Evolutionary conservation across 1,140 invertebrate genomes (phyloP).

Genomic region (Eulimnadia texana): DNA sequence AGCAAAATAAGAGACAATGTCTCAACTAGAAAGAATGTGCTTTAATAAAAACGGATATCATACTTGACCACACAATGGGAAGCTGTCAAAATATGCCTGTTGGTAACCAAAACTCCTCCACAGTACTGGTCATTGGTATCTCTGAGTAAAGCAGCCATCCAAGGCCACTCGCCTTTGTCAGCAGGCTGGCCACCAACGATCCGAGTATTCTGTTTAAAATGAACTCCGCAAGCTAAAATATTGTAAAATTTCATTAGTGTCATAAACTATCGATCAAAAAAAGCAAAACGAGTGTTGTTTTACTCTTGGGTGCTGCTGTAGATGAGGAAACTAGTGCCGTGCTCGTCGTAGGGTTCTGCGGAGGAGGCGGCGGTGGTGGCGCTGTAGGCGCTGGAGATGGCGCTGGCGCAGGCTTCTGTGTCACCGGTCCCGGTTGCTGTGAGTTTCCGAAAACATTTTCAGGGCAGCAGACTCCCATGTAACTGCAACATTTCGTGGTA

Average conservation of each 20-base stretch:
- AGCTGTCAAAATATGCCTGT: constrained; percentile 61
- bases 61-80: constrained; percentile 46
- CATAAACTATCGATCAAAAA: constrained; percentile 9
- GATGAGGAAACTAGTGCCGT: too few species aligned
- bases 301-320: too few species aligned
- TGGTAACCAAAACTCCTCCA: constrained; percentile 61
- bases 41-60: neutral
- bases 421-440: neutral
- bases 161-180: constrained; percentile 58
- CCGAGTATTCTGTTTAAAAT: constrained; percentile 35
- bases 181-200: constrained; percentile 46
- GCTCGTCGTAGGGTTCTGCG: neutral
- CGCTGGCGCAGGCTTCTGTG: neutral
- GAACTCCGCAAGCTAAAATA: constrained; percentile 40
- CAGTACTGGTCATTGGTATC: constrained; percentile 39
- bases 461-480: constrained; percentile 16
- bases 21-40: too few species aligned
- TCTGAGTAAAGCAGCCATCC: constrained; percentile 56
- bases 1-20: too few species aligned
- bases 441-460: constrained; percentile 2
- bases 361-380: neutral
- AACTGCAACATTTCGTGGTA: constrained; percentile 9
- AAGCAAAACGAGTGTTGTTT: too few species aligned
- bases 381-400: neutral
- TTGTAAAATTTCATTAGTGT: constrained; percentile 17